Base-by-base conservation (phyloP, 2,797 vertebrate genomes). In the Cirrhinus mrigala region DNA sequence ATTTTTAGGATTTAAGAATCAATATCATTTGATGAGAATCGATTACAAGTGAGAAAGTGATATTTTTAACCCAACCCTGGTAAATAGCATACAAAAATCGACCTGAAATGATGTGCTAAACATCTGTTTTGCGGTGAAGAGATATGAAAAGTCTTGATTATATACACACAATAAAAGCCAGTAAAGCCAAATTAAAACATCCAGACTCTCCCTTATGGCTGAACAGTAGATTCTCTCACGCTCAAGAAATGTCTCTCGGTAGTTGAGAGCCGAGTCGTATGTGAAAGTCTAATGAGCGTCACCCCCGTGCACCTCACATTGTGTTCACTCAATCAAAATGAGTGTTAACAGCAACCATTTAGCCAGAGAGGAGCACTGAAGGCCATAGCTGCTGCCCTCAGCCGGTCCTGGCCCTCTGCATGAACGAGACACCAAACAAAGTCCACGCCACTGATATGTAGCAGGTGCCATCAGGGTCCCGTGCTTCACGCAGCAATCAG, bases 231-330 rank as follows among this genome's bases (percentile, higher is more conserved):
- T 82, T 73, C 11, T 16, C 60, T 79, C 40, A 40, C 68, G 24
- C 37, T 69, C 48, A 50, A 62, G 68, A 64, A 64, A n/a, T 68
- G 29, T 80, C 56, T 58, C 62, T 48, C 0, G 29, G 50, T 56
- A 74, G 40, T 24, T 8, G 22, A 56, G 40, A 77, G 37, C 8
- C 18, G 22, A 62, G 66, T 12, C 20, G 27, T 82, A 37, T 52
- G 64, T 64, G 62, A 29, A 64, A 84, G 78, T 86, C 29, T 86
- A 91, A 89, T 87, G 76, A 86, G 83, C 29, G 66, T 88, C 82
- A 87, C 81, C 82, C 83, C 6, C 10, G 33, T 44, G 68, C 80
- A 82, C 77, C 83, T 81, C 48, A 78, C 79, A 77, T 81, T 86
- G 71, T 71, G 76, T 62, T 50, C 46, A 29, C 71, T 79, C 86